These are phyloP conservation scores for Paguma larvata DNA, from an alignment of 2,797 vertebrate genomes.

Conservation along the genomic window DNA sequence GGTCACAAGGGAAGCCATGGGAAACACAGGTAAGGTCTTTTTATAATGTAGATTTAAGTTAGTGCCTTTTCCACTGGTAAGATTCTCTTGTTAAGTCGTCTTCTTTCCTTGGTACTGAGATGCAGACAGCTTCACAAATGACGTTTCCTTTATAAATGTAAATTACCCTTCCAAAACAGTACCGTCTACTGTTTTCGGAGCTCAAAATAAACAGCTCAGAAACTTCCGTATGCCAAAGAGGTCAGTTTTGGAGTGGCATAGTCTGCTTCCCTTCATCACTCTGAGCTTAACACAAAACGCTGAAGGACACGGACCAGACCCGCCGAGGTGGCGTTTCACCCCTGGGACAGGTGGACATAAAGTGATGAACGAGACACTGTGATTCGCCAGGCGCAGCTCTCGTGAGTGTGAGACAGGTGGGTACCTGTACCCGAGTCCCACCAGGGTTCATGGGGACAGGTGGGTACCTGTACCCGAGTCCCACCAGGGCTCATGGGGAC, in stretches of 20 bases:
- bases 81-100: neutral
- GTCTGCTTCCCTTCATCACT: neutral
- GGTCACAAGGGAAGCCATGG: neutral
- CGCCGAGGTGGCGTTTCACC: no score
- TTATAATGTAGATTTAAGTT: neutral
- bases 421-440: neutral
- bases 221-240: neutral
- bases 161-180: neutral
- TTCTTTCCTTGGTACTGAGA: neutral
- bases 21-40: accelerated
- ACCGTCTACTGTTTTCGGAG: neutral
- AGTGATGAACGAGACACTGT: neutral
- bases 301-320: neutral
- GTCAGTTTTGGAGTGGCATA: neutral
- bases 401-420: accelerated
- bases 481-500: no score
- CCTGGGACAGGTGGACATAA: accelerated
- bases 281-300: no score
- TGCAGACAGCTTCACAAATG: neutral
- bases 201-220: neutral
- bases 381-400: no score
- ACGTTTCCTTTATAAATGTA: neutral
- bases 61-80: neutral
- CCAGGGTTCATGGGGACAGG: neutral
- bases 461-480: no score